phyloP scores from a whole-genome alignment of 2,113 vertebrate species.

The Solenodon paradoxus region DNA sequence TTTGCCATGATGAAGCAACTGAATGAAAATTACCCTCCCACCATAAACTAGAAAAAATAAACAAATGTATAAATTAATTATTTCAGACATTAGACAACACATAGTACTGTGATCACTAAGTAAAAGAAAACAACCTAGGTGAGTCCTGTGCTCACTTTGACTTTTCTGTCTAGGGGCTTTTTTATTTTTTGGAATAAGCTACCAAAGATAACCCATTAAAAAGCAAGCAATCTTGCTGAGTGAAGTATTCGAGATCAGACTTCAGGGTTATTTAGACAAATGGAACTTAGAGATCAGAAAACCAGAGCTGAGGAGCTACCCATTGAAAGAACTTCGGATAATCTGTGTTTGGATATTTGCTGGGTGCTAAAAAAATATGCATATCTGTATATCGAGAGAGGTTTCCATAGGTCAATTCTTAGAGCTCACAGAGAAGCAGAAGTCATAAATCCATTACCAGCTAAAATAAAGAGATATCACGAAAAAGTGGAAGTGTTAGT shows the following conservation, averaged over 20 bases:
- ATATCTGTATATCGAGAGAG: neutral
- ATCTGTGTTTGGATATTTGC: neutral
- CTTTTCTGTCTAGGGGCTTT: neutral
- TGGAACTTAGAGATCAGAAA: neutral
- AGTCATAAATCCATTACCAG: neutral
- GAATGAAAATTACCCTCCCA: neutral
- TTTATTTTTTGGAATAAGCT: neutral
- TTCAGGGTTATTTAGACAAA: neutral
- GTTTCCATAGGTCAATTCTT: neutral
- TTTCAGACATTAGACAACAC: neutral
- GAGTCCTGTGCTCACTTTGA: neutral
- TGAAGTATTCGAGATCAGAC: neutral
- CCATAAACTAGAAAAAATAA: neutral
- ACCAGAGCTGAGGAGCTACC: neutral
- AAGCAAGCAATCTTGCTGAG: neutral
- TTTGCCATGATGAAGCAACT: neutral
- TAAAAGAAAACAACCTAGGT: neutral
- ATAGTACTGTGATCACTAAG: neutral
- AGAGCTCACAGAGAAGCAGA: neutral
- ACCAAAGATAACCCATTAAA: neutral
- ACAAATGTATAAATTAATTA: neutral
- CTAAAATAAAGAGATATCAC: neutral
- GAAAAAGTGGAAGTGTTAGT: neutral
- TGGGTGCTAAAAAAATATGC: neutral
- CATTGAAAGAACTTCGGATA: neutral